Evolutionary conservation across 2,888 invertebrate genomes (phyloP), one percentile per base, ranked within the genome.

Genomic region (Lasioglossum calceatum): DNA sequence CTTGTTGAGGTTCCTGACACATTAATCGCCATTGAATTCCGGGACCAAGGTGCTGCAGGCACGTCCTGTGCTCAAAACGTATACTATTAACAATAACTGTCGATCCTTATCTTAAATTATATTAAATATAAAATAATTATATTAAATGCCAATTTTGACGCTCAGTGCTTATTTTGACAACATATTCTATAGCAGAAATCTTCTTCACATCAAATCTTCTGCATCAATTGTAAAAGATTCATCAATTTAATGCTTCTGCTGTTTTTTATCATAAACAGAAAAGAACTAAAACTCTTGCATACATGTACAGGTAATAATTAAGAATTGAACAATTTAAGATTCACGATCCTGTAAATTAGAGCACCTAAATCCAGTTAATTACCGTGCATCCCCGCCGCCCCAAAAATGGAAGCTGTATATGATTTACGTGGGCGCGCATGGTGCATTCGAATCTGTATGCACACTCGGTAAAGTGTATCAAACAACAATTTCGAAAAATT

Each of bases 401-500:
- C 32, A 32, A 32, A 64, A 64, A 64, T 32, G 32, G n/a, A n/a
- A n/a, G 4, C 54, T 0, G 32, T 32, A 16, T 64, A 64, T 32
- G 64, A 64, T 64, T 64, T 64, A 64, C 32, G 27, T 16, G 27
- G 64, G 16, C 64, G 14, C 64, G 16, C 16, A 16, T 7, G 14
- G 64, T 64, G 64, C 27, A 32, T 64, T 16, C 32, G 27, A 64
- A 64, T 7, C 64, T 16, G 64, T 32, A 16, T 32, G 32, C 64
- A 64, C 32, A 32, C 32, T 67, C 32, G 19, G 36, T 67, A 36
- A 67, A 67, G 67, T 67, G 67, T 67, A 67, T 67, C 32, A 67
- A 36, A 36, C 36, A 67, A 67, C 67, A 36, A 67, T 67, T 36
- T 36, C 32, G 67, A 67, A 67, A 67, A 72, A 44, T 72, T 72